Evolutionary conservation across 1,140 invertebrate genomes (phyloP), one percentile per base, ranked within the genome.

Genomic region (Sitodiplosis mosellana): DNA sequence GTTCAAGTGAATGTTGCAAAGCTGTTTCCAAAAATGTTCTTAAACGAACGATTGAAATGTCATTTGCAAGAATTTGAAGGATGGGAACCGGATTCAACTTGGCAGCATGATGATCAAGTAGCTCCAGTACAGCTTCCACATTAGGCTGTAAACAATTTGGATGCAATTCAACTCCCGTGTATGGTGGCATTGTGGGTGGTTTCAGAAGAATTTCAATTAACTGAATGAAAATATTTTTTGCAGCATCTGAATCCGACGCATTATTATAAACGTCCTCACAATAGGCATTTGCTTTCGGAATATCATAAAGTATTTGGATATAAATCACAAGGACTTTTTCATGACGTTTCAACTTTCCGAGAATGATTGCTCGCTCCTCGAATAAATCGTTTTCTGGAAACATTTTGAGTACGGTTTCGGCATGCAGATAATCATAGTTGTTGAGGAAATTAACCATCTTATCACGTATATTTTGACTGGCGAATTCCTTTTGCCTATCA

Each of bases 291-390:
- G 93, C 93, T 57, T 80, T 77, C 1, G 76, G 58, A 17, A 83
- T 73, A 66, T 97, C 81, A 41, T 87, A 79, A 79, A 78, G 56
- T 71, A 79, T 69, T 72, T 83, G 55, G 18, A 93, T 76, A 61
- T 96, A 97, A 59, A 98, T 91, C 1, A 80, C 78, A 38, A 99
- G 67, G 2, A 87, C 91, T 62, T 96, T 83, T 58, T 95, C 83
- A 46, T 96, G 83, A 68, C 93, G 86, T 40, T 79, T 87, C 2
- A 96, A 68, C 54, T 85, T 80, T 3, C 90, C 92, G 15, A 95
- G 67, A 48, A 98, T 80, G 22, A 97, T 76, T 0, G 94, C 92
- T 48, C 90, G 71, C 68, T 98, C 95, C 65, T 96, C 90, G 61
- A 87, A 83, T 50, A 97, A 71, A 53, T 77, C 74, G 58, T 93